phyloP scores from a whole-genome alignment of 2,113 vertebrate species.

The Eidolon helvum region DNA sequence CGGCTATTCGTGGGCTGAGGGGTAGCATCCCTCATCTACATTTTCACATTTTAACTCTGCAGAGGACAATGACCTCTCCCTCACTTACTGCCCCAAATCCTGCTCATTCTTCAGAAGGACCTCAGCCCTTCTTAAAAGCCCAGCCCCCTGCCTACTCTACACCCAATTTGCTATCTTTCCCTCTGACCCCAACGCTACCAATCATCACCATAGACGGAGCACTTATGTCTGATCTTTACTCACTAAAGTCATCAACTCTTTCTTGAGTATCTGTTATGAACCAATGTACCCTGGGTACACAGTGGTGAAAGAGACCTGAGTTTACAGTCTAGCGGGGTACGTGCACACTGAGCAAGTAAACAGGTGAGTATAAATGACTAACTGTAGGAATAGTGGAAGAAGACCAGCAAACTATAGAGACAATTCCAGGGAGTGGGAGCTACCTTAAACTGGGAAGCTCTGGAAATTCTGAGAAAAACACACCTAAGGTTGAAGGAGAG shows the following conservation, averaged over 20 bases:
- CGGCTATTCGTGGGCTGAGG: not conserved
- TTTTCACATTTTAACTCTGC: not conserved
- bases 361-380: not conserved
- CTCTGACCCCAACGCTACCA: not conserved
- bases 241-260: not conserved
- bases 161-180: not conserved
- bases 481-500: not conserved
- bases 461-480: not conserved
- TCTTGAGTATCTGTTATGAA: not conserved
- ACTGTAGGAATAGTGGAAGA: fast-evolving
- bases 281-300: not conserved
- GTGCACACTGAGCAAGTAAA: not conserved
- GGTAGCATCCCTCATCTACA: not conserved
- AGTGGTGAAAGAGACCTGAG: not conserved
- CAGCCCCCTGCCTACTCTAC: not conserved
- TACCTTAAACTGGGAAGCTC: not conserved
- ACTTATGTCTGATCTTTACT: not conserved
- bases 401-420: not conserved
- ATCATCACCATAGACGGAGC: not conserved
- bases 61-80: not conserved
- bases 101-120: not conserved
- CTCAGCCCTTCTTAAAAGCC: not conserved
- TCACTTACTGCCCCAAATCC: not conserved
- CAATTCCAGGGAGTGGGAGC: not conserved
- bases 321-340: not conserved